phyloP scores from a whole-genome alignment of 2,888 invertebrate genomes.

The Monochamus alternatus region DNA sequence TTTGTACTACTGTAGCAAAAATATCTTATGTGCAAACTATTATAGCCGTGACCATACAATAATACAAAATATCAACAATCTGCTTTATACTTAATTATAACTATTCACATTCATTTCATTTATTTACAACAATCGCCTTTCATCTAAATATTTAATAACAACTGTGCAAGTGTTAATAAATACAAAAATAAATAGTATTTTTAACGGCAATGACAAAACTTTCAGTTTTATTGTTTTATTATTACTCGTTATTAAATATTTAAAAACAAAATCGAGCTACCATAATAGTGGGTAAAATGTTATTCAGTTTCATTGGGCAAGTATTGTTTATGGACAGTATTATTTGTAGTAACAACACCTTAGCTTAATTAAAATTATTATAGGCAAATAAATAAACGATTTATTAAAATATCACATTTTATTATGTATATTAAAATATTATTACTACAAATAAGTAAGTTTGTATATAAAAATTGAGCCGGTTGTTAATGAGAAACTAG shows the following conservation, averaged over 20 bases:
- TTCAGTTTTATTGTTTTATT: not conserved
- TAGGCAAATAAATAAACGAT: constrained; percentile 37
- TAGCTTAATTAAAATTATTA: constrained; percentile 32
- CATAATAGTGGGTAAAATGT: constrained; percentile 1
- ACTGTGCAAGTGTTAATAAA: constrained; percentile 47
- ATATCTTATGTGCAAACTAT: constrained; percentile 56
- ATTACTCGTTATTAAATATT: constrained; percentile 28
- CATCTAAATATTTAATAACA: constrained; percentile 50
- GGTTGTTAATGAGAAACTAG: constrained; percentile 16
- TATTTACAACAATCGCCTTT: constrained; percentile 48
- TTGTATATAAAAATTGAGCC: constrained; percentile 35
- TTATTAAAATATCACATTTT: constrained; percentile 37
- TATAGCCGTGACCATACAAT: constrained; percentile 56
- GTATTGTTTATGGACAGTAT: constrained; percentile 21
- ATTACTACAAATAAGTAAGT: constrained; percentile 36
- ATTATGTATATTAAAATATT: constrained; percentile 34
- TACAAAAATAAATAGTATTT: constrained; percentile 43
- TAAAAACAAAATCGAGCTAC: constrained; percentile 23
- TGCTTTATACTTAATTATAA: constrained; percentile 44
- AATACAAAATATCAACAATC: constrained; percentile 56
- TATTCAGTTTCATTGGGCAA: constrained; percentile 18
- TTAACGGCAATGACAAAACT: constrained; percentile 20
- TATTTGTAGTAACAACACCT: constrained; percentile 37
- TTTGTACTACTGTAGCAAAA: constrained; percentile 61
- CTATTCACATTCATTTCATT: constrained; percentile 40